These are phyloP conservation scores for Pteria penguin DNA, from an alignment of 2,888 invertebrate species.

Conservation along the genomic window DNA sequence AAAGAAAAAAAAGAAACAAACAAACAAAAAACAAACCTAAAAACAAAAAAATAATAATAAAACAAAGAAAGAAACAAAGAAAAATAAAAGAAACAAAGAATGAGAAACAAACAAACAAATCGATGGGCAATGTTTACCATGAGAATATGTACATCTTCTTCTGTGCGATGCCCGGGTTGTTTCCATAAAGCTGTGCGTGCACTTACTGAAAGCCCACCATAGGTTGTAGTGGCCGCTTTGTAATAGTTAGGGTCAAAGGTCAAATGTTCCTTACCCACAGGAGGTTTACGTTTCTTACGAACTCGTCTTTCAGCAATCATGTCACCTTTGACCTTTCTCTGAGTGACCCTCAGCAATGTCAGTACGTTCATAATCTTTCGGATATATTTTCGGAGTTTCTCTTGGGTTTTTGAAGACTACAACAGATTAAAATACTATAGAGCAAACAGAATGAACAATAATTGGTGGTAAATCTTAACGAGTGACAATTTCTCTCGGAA, in stretches of 20 bases:
- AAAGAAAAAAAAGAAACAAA: neutral
- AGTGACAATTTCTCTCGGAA: too few relatives aligned
- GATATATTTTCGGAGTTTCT: constrained; percentile 6
- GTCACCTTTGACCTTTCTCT: constrained; percentile 19
- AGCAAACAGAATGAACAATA: too few relatives aligned
- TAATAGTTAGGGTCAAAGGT: constrained; percentile 59
- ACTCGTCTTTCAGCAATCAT: constrained; percentile 12
- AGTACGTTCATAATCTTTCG: constrained; percentile 31
- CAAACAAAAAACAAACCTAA: neutral
- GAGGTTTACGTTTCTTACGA: neutral
- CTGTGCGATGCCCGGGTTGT: constrained; percentile 50
- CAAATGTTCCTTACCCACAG: constrained; percentile 22
- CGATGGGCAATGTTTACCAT: constrained; percentile 43
- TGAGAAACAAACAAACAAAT: neutral
- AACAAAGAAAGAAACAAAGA: neutral
- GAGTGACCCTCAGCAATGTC: constrained; percentile 15
- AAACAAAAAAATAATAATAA: neutral
- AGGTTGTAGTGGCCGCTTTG: constrained; percentile 52
- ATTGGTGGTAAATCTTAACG: too few relatives aligned
- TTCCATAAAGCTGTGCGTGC: constrained; percentile 57
- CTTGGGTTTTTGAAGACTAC: neutral
- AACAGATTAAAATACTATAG: too few relatives aligned
- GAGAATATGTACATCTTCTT: constrained; percentile 54
- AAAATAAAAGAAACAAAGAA: neutral
- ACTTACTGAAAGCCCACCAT: constrained; percentile 52